phyloP scores from a whole-genome alignment of 2,888 invertebrate species.

The Apamea monoglypha region DNA sequence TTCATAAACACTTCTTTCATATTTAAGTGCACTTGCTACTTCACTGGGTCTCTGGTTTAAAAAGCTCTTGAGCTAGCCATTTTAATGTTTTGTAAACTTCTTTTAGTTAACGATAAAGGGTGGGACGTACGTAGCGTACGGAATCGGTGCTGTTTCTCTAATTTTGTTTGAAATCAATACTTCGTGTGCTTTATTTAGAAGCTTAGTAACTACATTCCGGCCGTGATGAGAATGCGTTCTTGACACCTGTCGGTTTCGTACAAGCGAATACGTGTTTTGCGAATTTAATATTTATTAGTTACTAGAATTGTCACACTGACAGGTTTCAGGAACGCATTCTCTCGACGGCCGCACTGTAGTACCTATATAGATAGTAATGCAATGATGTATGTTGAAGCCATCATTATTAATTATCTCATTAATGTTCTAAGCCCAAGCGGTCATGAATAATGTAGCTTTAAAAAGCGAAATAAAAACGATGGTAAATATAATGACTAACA shows the following conservation, averaged over 20 bases:
- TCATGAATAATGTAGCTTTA: neutral
- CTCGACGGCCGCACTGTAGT: neutral
- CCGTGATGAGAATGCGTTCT: too few relatives aligned
- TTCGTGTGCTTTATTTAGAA: constrained; percentile 5
- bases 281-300: neutral
- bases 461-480: neutral
- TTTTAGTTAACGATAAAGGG: constrained; percentile 37
- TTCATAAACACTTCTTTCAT: constrained; percentile 61
- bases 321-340: neutral
- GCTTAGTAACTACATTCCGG: neutral
- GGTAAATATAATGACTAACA: neutral
- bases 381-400: neutral
- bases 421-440: neutral
- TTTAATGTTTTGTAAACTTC: constrained; percentile 44
- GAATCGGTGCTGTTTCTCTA: constrained; percentile 5
- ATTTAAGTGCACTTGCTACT: constrained; percentile 61
- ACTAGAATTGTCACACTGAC: neutral
- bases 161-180: constrained; percentile 23
- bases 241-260: neutral
- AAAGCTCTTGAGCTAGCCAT: constrained; percentile 41
- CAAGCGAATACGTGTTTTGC: neutral
- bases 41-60: constrained; percentile 30
- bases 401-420: neutral
- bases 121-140: neutral
- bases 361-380: neutral